These are phyloP conservation scores for Tetraodon nigroviridis DNA, from an alignment of 2,113 vertebrate species.

Conservation along the genomic window DNA sequence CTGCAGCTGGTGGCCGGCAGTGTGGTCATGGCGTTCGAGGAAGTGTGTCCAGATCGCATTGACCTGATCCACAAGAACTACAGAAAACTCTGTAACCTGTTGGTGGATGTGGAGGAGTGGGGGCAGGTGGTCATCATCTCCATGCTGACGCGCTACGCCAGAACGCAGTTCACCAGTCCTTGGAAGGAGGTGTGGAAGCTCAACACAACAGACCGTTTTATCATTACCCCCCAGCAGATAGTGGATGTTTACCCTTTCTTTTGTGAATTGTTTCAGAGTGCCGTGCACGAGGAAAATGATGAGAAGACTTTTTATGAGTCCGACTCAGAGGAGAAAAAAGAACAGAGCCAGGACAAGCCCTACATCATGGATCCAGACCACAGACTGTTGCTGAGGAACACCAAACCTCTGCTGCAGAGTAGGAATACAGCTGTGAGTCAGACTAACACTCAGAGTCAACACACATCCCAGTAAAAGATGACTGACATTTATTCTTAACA, in stretches of 20 bases:
- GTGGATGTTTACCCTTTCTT: not conserved
- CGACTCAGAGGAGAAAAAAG: constrained; percentile 80
- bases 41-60: constrained; percentile 96
- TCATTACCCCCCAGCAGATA: too few relatives aligned
- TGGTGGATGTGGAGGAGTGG: constrained; percentile 98
- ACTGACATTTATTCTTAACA: not conserved
- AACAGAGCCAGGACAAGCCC: constrained; percentile 51
- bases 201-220: too few relatives aligned
- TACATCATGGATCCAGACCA: constrained; percentile 98
- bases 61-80: constrained; percentile 98
- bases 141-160: constrained; percentile 95
- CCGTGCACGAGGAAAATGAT: constrained; percentile 73
- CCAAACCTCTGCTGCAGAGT: constrained; percentile 95
- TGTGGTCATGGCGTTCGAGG: constrained; percentile 97
- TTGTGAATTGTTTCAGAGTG: constrained; percentile 70
- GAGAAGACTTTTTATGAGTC: constrained; percentile 88
- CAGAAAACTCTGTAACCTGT: constrained; percentile 91
- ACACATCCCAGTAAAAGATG: not conserved
- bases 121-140: constrained; percentile 96
- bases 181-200: constrained; percentile 85
- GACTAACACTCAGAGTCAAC: not conserved
- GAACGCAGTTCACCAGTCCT: constrained; percentile 91
- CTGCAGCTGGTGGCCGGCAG: constrained; percentile 91
- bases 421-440: constrained; percentile 91
- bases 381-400: constrained; percentile 87